phyloP scores from a whole-genome alignment of 2,888 invertebrate genomes.

The Formica aserva region DNA sequence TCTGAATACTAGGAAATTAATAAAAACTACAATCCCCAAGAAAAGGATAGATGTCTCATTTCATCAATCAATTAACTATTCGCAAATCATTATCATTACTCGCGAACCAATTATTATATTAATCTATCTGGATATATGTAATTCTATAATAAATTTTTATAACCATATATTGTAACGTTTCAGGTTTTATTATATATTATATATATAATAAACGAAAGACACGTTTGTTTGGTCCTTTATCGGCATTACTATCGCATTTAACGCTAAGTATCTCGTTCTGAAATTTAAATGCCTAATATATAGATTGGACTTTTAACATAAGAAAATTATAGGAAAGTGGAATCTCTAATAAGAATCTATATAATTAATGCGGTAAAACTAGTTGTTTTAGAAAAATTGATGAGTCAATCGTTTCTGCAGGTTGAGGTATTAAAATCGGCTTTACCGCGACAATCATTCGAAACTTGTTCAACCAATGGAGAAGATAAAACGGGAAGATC shows the following conservation, averaged over 20 bases:
- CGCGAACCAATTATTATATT: no score
- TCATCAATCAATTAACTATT: no score
- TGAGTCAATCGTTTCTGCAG: neutral
- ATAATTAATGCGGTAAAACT: neutral
- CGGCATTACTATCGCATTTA: neutral
- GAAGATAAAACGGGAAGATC: neutral
- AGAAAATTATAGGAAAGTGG: neutral
- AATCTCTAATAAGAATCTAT: neutral
- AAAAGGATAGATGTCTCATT: neutral
- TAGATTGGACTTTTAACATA: neutral
- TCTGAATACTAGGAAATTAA: neutral
- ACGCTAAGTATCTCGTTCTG: neutral
- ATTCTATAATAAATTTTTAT: no score
- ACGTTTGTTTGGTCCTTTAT: neutral
- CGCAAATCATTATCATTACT: no score
- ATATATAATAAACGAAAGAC: neutral
- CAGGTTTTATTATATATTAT: no score
- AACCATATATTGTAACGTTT: no score
- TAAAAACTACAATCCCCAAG: neutral
- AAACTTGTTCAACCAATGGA: neutral
- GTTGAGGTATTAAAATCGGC: neutral
- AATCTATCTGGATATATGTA: no score
- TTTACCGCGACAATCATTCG: neutral
- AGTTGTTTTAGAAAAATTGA: neutral
- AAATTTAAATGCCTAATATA: neutral